phyloP scores from a whole-genome alignment of 2,888 invertebrate genomes.

The Spilosoma lubricipeda region DNA sequence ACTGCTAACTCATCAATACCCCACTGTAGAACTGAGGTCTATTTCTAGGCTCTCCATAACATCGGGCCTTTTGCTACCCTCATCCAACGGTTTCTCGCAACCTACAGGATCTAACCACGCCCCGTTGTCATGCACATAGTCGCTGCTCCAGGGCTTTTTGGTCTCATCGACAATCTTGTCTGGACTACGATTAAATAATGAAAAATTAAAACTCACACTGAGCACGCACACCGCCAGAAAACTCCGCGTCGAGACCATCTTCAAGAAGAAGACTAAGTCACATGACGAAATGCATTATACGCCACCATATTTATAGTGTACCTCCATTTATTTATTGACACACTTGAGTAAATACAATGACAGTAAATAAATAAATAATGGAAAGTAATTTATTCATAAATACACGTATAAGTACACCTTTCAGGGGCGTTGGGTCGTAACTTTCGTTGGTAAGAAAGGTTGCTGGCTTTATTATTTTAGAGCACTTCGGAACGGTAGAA shows the following conservation, averaged over 20 bases:
- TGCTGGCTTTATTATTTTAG: not conserved
- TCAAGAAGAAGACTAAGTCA: not conserved
- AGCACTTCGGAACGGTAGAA: not conserved
- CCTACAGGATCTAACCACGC: no score
- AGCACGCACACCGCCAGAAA: not conserved
- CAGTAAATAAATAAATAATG: not conserved
- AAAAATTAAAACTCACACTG: slow-evolving; percentile 4
- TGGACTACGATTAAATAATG: not conserved
- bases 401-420: not conserved
- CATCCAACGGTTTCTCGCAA: no score
- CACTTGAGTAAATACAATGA: not conserved
- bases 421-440: slow-evolving; percentile 5
- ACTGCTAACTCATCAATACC: no score
- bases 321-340: not conserved
- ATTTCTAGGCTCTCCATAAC: no score
- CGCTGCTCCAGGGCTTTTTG: no score
- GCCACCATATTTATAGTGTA: not conserved
- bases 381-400: not conserved
- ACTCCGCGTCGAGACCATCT: not conserved
- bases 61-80: no score
- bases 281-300: not conserved
- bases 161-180: no score
- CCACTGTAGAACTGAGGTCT: no score
- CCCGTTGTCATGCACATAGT: no score
- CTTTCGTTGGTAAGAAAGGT: not conserved